Conservation (phyloP, 2,888 invertebrate species). For the Notodonta dromedarius region DNA sequence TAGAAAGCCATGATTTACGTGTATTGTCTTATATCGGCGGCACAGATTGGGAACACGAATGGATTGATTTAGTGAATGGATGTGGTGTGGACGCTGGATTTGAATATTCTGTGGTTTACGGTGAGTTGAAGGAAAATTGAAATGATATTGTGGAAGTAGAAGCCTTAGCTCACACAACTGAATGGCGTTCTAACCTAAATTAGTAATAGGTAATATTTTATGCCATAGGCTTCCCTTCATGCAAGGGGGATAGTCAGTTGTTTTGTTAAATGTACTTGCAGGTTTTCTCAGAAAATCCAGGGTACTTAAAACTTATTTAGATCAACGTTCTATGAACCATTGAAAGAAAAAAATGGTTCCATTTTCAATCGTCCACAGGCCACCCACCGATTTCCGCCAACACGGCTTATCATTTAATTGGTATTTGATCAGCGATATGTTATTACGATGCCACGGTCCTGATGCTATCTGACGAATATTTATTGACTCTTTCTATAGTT, state of each 20-base stretch:
- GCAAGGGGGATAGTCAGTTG: too few relatives aligned
- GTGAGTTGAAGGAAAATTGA: not conserved
- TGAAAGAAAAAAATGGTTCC: not conserved
- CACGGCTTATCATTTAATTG: slow-evolving; percentile 28
- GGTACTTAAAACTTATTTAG: too few relatives aligned
- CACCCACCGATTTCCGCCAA: slow-evolving; percentile 28
- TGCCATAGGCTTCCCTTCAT: too few relatives aligned
- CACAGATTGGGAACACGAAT: slow-evolving; percentile 41
- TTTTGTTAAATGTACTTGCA: too few relatives aligned
- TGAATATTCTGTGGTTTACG: slow-evolving; percentile 1
- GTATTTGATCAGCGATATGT: slow-evolving; percentile 23
- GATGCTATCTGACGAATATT: slow-evolving; percentile 6
- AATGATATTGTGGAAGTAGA: not conserved
- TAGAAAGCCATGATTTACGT: slow-evolving; percentile 49
- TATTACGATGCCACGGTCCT: slow-evolving; percentile 8
- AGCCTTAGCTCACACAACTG: too few relatives aligned
- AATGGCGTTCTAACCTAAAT: too few relatives aligned
- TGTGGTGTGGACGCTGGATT: slow-evolving; percentile 11
- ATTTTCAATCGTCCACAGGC: slow-evolving; percentile 8
- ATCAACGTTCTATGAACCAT: not conserved
- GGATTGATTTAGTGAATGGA: slow-evolving; percentile 42
- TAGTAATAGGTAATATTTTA: too few relatives aligned
- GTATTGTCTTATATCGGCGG: slow-evolving; percentile 41
- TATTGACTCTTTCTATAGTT: slow-evolving; percentile 4
- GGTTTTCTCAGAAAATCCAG: too few relatives aligned